Evolutionary conservation across 2,797 vertebrate genomes (phyloP).

Genomic region (Catamblyrhynchus diadema): DNA sequence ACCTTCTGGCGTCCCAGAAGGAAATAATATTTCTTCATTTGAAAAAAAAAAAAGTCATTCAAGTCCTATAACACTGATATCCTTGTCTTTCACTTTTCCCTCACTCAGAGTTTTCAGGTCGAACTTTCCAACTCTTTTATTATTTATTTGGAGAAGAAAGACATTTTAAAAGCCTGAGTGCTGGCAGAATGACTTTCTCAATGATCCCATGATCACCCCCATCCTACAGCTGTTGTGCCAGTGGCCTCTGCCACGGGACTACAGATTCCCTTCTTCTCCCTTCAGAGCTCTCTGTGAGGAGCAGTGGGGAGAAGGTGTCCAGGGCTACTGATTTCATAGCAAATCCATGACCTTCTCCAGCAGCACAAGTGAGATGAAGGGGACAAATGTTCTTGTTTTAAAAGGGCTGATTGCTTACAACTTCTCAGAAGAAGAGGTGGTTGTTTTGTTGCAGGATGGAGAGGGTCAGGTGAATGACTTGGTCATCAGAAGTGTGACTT

Average conservation of each 20-base stretch:
- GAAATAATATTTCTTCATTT: neutral
- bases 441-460: neutral
- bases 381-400: neutral
- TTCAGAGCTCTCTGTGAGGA: neutral
- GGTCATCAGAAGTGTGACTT: neutral
- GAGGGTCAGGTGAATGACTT: neutral
- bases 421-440: neutral
- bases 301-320: neutral
- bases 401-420: neutral
- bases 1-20: neutral
- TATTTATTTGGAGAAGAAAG: neutral
- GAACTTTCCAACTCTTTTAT: neutral
- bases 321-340: neutral
- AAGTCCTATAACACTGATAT: neutral
- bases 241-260: neutral
- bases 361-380: neutral
- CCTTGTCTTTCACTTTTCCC: neutral
- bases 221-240: neutral
- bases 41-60: neutral
- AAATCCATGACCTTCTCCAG: neutral
- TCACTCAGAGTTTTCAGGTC: neutral
- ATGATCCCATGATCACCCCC: neutral
- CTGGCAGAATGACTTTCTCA: neutral
- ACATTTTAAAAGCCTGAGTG: neutral
- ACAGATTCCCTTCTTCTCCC: neutral